A percentile compares a stretch with the other conserved stretches of the same genome.
Conservation (phyloP, 2,888 invertebrate genomes). For the Dolichopus griseipennis region DNA sequence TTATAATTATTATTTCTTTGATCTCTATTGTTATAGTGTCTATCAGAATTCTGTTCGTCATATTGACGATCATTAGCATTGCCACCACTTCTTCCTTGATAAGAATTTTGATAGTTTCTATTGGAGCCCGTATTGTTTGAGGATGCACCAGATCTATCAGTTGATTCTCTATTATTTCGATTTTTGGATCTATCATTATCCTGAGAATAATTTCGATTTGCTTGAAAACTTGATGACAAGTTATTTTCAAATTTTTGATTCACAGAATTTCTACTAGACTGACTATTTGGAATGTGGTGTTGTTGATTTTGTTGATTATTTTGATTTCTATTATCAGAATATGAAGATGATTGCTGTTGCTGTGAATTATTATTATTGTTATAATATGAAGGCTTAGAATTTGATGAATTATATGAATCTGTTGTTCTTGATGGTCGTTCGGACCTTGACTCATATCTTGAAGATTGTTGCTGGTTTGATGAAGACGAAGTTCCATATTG, state of each 20-base stretch:
- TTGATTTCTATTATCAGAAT: conserved; percentile 16
- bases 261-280: conserved; percentile 19
- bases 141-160: background rate
- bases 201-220: conserved; percentile 22
- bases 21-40: conserved; percentile 18
- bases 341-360: conserved; percentile 16
- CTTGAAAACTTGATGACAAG: conserved; percentile 39
- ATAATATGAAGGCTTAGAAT: background rate
- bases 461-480: background rate
- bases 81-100: conserved; percentile 22
- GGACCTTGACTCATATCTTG: background rate
- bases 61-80: conserved; percentile 8
- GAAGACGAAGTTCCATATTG: background rate
- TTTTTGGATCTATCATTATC: conserved; percentile 12
- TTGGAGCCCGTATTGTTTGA: background rate
- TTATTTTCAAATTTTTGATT: conserved; percentile 39
- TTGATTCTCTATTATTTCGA: background rate
- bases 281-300: conserved; percentile 14
- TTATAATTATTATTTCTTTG: conserved; percentile 19
- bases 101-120: background rate
- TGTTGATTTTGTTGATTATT: conserved; percentile 14
- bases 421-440: background rate
- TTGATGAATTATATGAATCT: conserved; percentile 9
- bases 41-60: background rate
- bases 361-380: background rate